phyloP scores from a whole-genome alignment of 1,140 invertebrate species.

The Apis florea region DNA sequence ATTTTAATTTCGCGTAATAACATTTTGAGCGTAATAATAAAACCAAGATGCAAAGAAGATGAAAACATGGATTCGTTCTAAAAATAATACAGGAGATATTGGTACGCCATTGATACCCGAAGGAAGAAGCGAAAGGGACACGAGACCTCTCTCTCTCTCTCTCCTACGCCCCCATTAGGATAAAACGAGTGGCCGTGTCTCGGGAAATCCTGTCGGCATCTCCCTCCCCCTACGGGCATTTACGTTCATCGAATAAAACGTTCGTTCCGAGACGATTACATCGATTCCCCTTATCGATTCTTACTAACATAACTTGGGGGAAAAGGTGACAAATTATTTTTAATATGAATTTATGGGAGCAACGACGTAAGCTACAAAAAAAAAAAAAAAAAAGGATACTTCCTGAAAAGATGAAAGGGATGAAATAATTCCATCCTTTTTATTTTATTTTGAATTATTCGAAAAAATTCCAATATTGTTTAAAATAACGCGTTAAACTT shows the following conservation, averaged over 20 bases:
- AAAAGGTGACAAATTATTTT: background rate
- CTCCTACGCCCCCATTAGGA: background rate
- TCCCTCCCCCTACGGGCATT: background rate
- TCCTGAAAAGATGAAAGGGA: no score
- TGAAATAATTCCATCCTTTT: no score
- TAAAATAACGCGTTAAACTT: no score
- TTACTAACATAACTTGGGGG: background rate
- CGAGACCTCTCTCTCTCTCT: background rate
- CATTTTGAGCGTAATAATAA: background rate
- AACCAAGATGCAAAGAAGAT: background rate
- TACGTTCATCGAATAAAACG: background rate
- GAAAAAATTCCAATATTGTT: no score
- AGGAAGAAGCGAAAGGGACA: background rate
- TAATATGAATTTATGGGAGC: background rate
- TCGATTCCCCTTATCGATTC: background rate
- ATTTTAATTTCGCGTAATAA: background rate
- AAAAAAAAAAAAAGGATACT: no score
- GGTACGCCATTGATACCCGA: background rate
- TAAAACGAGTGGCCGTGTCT: slow-evolving; percentile 9
- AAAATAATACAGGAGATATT: slow-evolving; percentile 6
- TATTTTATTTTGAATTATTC: no score
- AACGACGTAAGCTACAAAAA: background rate
- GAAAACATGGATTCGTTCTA: background rate
- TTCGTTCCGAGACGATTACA: background rate
- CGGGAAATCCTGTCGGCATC: slow-evolving; percentile 3